Evolutionary conservation across 2,888 invertebrate genomes (phyloP).

Genomic region (Cephus nigrinus): DNA sequence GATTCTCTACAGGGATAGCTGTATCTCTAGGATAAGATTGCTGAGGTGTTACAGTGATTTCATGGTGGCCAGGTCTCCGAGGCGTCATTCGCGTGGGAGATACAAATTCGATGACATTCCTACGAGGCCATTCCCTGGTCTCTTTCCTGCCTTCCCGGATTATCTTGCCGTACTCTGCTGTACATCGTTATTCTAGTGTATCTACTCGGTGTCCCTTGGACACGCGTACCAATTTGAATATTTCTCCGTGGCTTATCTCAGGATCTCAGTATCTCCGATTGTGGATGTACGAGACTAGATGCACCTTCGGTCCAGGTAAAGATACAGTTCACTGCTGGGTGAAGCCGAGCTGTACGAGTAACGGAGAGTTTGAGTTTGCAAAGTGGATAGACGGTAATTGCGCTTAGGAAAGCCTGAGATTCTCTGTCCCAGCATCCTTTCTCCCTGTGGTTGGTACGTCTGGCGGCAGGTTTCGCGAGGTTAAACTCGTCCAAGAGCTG

Average conservation of each 20-base stretch:
- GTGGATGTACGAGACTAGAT: background rate
- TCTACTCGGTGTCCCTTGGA: conserved; percentile 21
- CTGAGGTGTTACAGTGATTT: background rate
- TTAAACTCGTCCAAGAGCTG: background rate
- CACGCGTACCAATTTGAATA: conserved; percentile 31
- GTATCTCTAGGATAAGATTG: background rate
- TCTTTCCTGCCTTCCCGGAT: background rate
- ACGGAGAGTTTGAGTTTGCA: background rate
- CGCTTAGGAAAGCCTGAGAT: background rate
- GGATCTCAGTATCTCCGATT: background rate
- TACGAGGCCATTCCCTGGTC: conserved; percentile 1
- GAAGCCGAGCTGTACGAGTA: background rate
- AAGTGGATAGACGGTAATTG: background rate
- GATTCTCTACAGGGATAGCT: background rate
- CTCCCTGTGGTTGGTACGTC: background rate
- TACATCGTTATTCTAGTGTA: background rate
- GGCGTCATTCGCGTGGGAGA: conserved; percentile 2
- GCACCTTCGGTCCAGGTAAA: background rate
- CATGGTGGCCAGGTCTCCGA: background rate
- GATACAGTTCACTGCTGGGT: background rate
- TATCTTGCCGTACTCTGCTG: background rate
- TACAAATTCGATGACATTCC: conserved; percentile 9
- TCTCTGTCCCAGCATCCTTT: background rate
- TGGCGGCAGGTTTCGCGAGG: background rate
- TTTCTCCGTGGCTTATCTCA: conserved; percentile 18